Conservation (phyloP, 2,113 vertebrate genomes). For the Pristiophorus japonicus region DNA sequence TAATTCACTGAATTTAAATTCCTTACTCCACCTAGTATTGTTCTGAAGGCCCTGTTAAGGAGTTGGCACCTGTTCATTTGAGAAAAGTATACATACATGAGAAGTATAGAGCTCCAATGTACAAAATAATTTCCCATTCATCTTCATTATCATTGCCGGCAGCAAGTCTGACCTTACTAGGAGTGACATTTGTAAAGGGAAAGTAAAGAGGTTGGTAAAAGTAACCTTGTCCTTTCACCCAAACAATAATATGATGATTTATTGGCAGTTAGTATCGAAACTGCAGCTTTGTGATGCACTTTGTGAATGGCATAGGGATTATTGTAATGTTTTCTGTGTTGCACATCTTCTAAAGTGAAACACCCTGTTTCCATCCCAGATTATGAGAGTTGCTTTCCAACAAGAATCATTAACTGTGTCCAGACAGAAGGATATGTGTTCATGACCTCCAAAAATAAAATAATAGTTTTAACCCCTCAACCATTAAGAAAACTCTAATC, state of each 20-base stretch:
- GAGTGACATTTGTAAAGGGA: background rate
- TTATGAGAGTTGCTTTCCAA: background rate
- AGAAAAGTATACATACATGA: background rate
- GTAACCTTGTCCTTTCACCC: background rate
- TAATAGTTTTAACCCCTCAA: background rate
- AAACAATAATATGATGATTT: background rate
- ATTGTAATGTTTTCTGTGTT: background rate
- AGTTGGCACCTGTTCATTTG: background rate
- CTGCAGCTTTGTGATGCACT: background rate
- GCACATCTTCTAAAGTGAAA: background rate
- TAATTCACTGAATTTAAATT: background rate
- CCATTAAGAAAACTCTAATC: background rate
- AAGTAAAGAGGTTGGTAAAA: background rate
- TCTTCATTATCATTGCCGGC: background rate
- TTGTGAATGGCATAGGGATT: background rate
- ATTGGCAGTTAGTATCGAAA: background rate
- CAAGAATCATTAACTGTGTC: background rate
- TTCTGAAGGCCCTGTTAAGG: background rate
- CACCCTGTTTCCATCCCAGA: background rate
- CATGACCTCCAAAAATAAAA: background rate
- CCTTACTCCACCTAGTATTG: background rate
- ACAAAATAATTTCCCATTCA: background rate
- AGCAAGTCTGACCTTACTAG: background rate
- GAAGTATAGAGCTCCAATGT: background rate
- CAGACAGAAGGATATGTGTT: background rate